These are phyloP conservation scores for Drosophila incognita DNA, from an alignment of 2,888 invertebrate species.

Conservation along the genomic window DNA sequence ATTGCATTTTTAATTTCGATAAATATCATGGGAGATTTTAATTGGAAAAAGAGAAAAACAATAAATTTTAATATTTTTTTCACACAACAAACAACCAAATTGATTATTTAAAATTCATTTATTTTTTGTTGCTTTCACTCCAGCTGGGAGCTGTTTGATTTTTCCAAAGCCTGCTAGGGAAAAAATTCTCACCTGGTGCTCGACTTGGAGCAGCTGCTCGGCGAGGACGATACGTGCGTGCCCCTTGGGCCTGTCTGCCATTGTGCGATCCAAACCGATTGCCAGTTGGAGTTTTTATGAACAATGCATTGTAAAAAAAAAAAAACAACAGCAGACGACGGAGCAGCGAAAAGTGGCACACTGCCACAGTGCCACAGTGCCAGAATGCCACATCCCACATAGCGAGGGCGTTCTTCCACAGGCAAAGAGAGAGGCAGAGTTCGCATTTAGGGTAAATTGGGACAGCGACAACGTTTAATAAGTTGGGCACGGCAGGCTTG, in stretches of 20 bases:
- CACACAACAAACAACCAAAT: constrained; percentile 10
- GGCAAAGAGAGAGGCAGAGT: constrained; percentile 40
- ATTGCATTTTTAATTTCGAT: constrained; percentile 36
- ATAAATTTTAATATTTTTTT: constrained; percentile 29
- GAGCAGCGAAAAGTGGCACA: constrained; percentile 45
- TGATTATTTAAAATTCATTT: neutral
- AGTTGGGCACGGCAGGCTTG: constrained; percentile 75
- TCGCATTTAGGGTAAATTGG: constrained; percentile 75
- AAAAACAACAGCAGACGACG: neutral
- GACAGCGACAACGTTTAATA: constrained; percentile 77
- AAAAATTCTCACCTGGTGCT: constrained; percentile 59
- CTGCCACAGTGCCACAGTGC: constrained; percentile 8
- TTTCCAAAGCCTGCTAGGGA: constrained; percentile 44
- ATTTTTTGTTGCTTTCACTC: too few species aligned
- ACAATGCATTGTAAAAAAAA: constrained; percentile 26
- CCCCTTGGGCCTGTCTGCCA: constrained; percentile 65
- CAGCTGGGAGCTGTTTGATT: neutral
- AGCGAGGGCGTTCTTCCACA: constrained; percentile 24
- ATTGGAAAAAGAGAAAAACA: neutral
- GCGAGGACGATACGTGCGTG: constrained; percentile 66
- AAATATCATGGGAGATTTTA: neutral
- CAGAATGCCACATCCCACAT: constrained; percentile 19
- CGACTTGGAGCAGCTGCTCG: constrained; percentile 69
- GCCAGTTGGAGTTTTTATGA: constrained; percentile 61
- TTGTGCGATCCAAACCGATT: constrained; percentile 56